Evolutionary conservation across 2,888 invertebrate species (phyloP).

Genomic region (Euplexia lucipara): DNA sequence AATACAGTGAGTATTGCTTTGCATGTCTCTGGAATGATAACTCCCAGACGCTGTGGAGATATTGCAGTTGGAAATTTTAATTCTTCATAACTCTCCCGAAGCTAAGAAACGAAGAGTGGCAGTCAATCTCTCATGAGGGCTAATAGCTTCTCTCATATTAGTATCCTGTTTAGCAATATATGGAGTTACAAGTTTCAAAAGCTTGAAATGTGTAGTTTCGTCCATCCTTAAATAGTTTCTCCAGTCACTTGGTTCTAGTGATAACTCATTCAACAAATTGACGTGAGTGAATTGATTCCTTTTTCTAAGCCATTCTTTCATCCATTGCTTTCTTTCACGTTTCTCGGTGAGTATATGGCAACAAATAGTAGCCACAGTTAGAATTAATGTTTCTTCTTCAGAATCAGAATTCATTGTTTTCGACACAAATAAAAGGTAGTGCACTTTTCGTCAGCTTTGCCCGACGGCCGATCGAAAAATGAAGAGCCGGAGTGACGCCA

Average conservation of each 20-base stretch:
- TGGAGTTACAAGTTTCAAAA: constrained; percentile 1
- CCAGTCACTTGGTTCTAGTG: constrained; percentile 4
- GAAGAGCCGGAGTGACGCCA: too few relatives aligned
- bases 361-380: constrained; percentile 1
- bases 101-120: constrained; percentile 34
- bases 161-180: constrained; percentile 22
- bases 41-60: constrained; percentile 27
- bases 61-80: constrained; percentile 26
- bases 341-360: constrained; percentile 1
- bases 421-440: too few relatives aligned
- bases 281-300: background rate
- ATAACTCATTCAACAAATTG: background rate
- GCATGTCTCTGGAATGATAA: constrained; percentile 37
- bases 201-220: constrained; percentile 2
- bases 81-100: constrained; percentile 23
- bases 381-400: constrained; percentile 4
- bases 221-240: constrained; percentile 3
- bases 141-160: constrained; percentile 33
- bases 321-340: background rate
- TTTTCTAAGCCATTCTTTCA: constrained; percentile 3
- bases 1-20: constrained; percentile 7
- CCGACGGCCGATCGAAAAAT: too few relatives aligned
- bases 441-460: too few relatives aligned
- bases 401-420: constrained; percentile 6
- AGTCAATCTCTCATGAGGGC: constrained; percentile 25